These are phyloP conservation scores for Suillia variegata DNA, from an alignment of 2,888 invertebrate species.

Conservation along the genomic window DNA sequence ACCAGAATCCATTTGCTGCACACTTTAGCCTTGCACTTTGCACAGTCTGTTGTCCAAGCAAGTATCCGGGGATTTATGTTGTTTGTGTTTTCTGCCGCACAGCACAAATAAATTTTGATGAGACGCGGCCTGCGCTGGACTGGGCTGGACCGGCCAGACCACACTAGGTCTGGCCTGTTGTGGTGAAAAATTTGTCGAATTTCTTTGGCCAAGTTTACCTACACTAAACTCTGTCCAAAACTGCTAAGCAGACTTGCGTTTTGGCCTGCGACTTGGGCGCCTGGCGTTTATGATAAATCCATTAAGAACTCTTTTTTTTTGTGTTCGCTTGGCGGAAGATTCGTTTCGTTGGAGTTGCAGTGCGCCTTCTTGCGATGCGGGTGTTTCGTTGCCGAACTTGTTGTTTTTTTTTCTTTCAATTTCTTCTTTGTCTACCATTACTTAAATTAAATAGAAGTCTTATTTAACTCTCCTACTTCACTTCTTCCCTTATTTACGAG, in stretches of 20 bases:
- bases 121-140: no score
- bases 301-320: not conserved
- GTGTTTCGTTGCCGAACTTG: not conserved
- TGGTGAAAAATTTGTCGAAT: no score
- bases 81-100: no score
- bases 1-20: no score
- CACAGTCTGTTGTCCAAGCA: no score
- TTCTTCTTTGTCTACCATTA: constrained; percentile 49
- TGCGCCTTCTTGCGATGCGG: not conserved
- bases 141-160: no score
- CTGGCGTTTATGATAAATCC: not conserved
- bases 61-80: no score
- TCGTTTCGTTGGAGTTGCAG: not conserved
- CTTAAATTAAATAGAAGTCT: constrained; percentile 45
- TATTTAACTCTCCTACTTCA: constrained; percentile 23
- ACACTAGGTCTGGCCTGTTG: no score
- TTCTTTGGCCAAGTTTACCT: no score
- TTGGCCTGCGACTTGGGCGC: not conserved
- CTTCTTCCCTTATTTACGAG: constrained; percentile 13
- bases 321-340: no score
- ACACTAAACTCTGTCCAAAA: not conserved
- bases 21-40: no score
- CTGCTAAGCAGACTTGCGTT: not conserved
- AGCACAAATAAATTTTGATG: no score
- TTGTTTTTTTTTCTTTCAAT: not conserved